Percentiles rank a stretch among this genome's conserved stretches.
Conservation (phyloP, 1,140 invertebrate species). For the Drosophila erecta region DNA sequence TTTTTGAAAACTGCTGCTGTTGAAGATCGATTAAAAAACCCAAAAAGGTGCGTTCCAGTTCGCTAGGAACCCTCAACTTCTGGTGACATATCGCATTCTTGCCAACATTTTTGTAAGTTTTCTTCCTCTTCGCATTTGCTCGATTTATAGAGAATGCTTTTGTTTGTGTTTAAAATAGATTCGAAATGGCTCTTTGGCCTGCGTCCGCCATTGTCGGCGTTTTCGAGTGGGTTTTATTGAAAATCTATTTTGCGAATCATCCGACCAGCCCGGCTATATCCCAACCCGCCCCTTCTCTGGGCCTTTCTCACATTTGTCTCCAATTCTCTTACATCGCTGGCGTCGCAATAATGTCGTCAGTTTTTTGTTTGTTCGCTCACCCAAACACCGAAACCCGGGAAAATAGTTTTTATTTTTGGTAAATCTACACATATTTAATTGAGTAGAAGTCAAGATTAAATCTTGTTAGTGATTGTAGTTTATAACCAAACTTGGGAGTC, state of each 20-base stretch:
- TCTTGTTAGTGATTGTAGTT: too few species aligned
- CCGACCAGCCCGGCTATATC: conserved; percentile 35
- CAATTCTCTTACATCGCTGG: conserved; percentile 54
- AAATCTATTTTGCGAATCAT: conserved; percentile 77
- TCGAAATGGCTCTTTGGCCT: conserved; percentile 64
- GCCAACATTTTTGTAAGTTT: conserved; percentile 26
- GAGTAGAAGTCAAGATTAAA: background rate
- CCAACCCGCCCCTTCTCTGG: conserved; percentile 4
- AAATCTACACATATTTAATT: background rate
- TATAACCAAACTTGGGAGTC: too few species aligned
- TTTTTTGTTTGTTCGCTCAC: conserved; percentile 27
- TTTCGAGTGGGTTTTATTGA: conserved; percentile 78
- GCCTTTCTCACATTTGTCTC: conserved; percentile 16
- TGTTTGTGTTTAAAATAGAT: conserved; percentile 79
- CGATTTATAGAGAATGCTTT: conserved; percentile 62
- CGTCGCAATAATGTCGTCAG: conserved; percentile 59
- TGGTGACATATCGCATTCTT: conserved; percentile 22
- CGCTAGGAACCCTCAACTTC: conserved; percentile 4
- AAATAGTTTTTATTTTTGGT: conserved; percentile 15
- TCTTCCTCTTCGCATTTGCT: conserved; percentile 30
- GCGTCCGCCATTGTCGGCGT: conserved; percentile 62
- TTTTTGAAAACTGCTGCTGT: background rate
- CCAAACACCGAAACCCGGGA: conserved; percentile 44
- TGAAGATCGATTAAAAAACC: background rate
- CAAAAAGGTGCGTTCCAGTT: conserved; percentile 4